Evolutionary conservation across 2,888 invertebrate species (phyloP).

Genomic region (Icerya purchasi): DNA sequence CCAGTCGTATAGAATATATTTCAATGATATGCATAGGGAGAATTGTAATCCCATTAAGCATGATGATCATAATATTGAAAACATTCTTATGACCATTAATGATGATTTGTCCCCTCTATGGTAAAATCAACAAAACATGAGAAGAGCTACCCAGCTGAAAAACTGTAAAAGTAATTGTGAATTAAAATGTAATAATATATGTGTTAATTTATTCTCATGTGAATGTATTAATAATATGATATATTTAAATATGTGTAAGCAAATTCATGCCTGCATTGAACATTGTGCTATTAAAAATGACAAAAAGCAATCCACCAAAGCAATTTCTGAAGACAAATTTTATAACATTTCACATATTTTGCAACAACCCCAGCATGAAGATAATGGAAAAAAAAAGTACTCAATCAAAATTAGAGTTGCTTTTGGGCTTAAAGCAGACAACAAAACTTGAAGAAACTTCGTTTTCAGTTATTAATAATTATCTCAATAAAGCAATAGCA

Average conservation of each 20-base stretch:
- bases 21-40: too few species aligned
- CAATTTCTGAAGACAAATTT: not conserved
- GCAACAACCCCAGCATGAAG: too few species aligned
- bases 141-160: not conserved
- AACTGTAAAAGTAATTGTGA: not conserved
- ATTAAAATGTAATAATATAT: not conserved
- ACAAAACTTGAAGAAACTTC: not conserved
- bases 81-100: too few species aligned
- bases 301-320: not conserved
- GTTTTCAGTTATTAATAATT: not conserved
- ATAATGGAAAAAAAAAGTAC: too few species aligned
- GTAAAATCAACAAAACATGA: not conserved
- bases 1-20: too few species aligned
- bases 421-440: not conserved
- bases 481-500: not conserved
- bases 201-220: not conserved
- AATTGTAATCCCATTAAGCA: too few species aligned
- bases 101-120: too few species aligned
- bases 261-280: not conserved
- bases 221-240: too few species aligned
- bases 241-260: not conserved
- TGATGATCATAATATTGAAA: too few species aligned
- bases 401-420: not conserved
- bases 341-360: too few species aligned
- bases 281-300: not conserved